Conservation (phyloP, 2,888 invertebrate species). For the Dione vanillae region DNA sequence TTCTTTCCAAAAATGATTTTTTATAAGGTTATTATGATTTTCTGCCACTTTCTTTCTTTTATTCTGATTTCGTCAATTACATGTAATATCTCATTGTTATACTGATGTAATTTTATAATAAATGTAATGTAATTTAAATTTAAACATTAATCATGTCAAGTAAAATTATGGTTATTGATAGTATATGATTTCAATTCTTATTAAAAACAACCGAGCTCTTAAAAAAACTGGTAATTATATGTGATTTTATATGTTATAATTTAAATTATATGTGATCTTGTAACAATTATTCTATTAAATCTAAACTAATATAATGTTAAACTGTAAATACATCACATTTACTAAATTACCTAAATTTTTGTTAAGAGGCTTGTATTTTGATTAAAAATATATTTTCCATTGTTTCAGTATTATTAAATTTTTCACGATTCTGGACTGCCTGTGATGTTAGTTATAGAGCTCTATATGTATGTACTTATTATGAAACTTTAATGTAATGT, state of each 20-base stretch:
- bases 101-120: background rate
- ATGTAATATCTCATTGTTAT: background rate
- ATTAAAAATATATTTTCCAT: constrained; percentile 5
- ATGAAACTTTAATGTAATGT: constrained; percentile 24
- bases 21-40: background rate
- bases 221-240: background rate
- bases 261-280: background rate
- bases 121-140: too few species aligned
- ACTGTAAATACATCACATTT: background rate
- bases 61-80: background rate
- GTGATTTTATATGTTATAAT: background rate
- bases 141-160: too few species aligned
- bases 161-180: too few species aligned
- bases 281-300: background rate
- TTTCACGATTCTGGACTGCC: constrained; percentile 37
- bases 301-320: too few species aligned
- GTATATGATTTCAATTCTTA: too few species aligned
- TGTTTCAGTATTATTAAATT: constrained; percentile 42
- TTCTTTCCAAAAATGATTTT: background rate
- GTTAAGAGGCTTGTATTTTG: background rate
- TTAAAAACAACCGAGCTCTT: background rate
- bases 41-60: background rate
- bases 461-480: constrained; percentile 31
- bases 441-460: constrained; percentile 44
- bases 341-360: background rate